Percentiles rank a stretch among this genome's conserved stretches.
phyloP scores from a whole-genome alignment of 2,797 vertebrate species.

The Helarctos malayanus region DNA sequence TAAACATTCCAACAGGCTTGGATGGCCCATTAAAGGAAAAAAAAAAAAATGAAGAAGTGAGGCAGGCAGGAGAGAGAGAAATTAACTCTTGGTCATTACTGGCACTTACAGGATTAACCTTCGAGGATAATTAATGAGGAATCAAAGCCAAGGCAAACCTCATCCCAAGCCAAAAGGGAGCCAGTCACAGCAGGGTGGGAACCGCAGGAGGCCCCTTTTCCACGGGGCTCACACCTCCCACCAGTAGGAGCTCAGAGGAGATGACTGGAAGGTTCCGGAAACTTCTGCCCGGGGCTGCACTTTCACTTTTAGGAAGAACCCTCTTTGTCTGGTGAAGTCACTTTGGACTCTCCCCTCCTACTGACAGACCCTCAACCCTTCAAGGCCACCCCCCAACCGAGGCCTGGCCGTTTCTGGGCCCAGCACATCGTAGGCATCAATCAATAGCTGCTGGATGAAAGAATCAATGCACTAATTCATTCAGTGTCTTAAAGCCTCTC shows the following conservation, averaged over 20 bases:
- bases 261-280: neutral
- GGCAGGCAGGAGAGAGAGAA: slow-evolving; percentile 75
- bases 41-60: slow-evolving; percentile 60
- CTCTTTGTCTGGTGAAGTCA: neutral
- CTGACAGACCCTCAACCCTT: neutral
- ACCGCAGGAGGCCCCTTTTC: neutral
- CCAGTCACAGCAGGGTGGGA: slow-evolving; percentile 46
- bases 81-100: slow-evolving; percentile 86
- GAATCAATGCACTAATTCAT: neutral
- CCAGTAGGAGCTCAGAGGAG: neutral
- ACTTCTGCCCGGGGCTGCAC: neutral
- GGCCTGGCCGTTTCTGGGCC: neutral
- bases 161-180: slow-evolving; percentile 68
- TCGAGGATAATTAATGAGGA: slow-evolving; percentile 80
- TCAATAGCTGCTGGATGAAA: neutral
- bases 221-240: neutral
- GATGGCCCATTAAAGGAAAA: slow-evolving; percentile 72
- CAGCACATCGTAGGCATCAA: neutral
- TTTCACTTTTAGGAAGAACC: neutral
- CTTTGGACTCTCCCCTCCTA: neutral
- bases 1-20: slow-evolving; percentile 85
- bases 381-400: neutral
- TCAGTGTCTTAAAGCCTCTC: neutral
- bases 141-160: slow-evolving; percentile 81
- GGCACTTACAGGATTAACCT: slow-evolving; percentile 84